Evolutionary conservation across 2,888 invertebrate species (phyloP).

Genomic region (Ctena decussata): DNA sequence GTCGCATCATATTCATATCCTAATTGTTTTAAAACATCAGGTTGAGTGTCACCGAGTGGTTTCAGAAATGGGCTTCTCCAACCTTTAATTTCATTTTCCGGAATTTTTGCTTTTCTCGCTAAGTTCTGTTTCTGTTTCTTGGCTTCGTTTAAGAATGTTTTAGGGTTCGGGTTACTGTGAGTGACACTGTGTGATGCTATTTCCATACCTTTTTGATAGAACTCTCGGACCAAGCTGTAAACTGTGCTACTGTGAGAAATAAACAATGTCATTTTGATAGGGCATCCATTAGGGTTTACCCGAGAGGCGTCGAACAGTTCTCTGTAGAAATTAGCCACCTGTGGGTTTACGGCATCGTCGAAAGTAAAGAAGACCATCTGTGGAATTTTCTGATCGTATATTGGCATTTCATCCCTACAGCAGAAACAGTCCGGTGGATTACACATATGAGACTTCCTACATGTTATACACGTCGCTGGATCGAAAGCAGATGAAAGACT

Average conservation of each 20-base stretch:
- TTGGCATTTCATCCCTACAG: constrained; percentile 70
- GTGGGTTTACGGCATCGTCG: constrained; percentile 81
- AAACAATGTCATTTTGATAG: constrained; percentile 97
- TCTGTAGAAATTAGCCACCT: constrained; percentile 67
- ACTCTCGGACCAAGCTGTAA: constrained; percentile 92
- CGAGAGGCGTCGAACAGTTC: constrained; percentile 76
- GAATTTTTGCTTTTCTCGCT: constrained; percentile 87
- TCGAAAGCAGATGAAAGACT: constrained; percentile 25
- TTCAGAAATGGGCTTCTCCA: constrained; percentile 82
- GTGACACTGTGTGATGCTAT: constrained; percentile 80
- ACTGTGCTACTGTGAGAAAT: constrained; percentile 99
- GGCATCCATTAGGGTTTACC: constrained; percentile 90
- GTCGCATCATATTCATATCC: constrained; percentile 81
- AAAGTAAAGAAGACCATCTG: constrained; percentile 83
- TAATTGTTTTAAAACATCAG: constrained; percentile 64
- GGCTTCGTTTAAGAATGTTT: constrained; percentile 74
- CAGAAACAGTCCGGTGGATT: constrained; percentile 72
- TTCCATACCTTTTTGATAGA: constrained; percentile 80
- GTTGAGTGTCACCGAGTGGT: constrained; percentile 77
- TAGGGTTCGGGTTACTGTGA: constrained; percentile 70
- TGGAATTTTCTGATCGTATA: constrained; percentile 71
- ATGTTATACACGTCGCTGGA: constrained; percentile 61
- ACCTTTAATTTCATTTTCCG: constrained; percentile 73
- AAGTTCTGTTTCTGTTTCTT: constrained; percentile 76
- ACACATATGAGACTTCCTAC: constrained; percentile 62